A percentile compares a stretch with the other conserved stretches of the same genome.
Evolutionary conservation across 2,888 invertebrate genomes (phyloP).

Genomic region (Choristoneura rosaceana): DNA sequence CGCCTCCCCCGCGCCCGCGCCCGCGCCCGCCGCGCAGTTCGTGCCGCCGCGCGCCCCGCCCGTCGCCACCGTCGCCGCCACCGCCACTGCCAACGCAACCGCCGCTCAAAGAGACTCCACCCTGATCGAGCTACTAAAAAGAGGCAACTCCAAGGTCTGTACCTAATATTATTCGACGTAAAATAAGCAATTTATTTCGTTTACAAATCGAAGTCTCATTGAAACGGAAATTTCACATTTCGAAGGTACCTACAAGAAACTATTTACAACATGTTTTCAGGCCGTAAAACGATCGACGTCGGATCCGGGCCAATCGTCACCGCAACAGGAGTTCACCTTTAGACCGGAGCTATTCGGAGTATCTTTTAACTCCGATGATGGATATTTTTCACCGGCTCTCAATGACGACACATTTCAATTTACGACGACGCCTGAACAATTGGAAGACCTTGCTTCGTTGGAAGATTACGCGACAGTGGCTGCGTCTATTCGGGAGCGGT

Average conservation of each 20-base stretch:
- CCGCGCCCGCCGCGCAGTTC: slow-evolving; percentile 79
- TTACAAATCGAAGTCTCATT: slow-evolving; percentile 10
- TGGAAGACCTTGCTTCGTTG: slow-evolving; percentile 87
- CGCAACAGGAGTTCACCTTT: slow-evolving; percentile 85
- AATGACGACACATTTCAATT: slow-evolving; percentile 92
- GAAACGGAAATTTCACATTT: slow-evolving; percentile 4
- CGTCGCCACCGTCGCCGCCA: slow-evolving; percentile 66
- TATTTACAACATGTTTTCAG: slow-evolving; percentile 50
- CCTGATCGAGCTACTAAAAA: slow-evolving; percentile 91
- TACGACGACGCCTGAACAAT: slow-evolving; percentile 86
- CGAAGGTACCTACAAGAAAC: neutral
- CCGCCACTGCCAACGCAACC: slow-evolving; percentile 58
- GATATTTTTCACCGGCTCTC: slow-evolving; percentile 87
- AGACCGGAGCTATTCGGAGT: slow-evolving; percentile 87
- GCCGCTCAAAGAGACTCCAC: slow-evolving; percentile 89
- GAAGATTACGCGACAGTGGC: slow-evolving; percentile 87
- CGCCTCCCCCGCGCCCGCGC: slow-evolving; percentile 66
- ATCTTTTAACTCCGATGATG: slow-evolving; percentile 87
- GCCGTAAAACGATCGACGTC: slow-evolving; percentile 91
- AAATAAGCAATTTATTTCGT: slow-evolving; percentile 19
- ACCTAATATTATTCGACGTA: slow-evolving; percentile 27
- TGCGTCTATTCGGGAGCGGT: slow-evolving; percentile 84
- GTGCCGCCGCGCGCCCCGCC: slow-evolving; percentile 78
- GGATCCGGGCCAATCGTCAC: slow-evolving; percentile 88
- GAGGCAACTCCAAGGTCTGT: slow-evolving; percentile 86